phyloP scores from a whole-genome alignment of 2,888 invertebrate genomes.

The Drosophila rellima region DNA sequence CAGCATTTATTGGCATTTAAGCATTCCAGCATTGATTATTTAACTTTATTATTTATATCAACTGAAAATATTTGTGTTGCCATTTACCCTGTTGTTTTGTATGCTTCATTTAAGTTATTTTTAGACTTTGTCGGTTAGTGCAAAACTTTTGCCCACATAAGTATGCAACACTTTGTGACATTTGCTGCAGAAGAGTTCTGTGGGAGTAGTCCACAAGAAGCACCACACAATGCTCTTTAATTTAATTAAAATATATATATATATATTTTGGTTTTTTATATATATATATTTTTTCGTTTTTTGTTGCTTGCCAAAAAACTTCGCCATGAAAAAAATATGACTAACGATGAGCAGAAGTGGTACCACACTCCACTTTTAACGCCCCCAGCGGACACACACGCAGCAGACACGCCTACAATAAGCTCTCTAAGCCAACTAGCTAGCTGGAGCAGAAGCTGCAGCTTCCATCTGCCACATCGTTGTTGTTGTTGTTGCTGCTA shows the following conservation, averaged over 20 bases:
- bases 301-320: slow-evolving; percentile 59
- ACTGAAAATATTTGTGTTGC: neutral
- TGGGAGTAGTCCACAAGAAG: slow-evolving; percentile 23
- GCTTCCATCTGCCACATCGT: slow-evolving; percentile 47
- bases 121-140: slow-evolving; percentile 19
- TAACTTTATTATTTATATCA: neutral
- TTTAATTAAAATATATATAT: slow-evolving; percentile 71
- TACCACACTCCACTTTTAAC: slow-evolving; percentile 7
- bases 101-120: slow-evolving; percentile 13
- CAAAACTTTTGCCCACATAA: slow-evolving; percentile 55
- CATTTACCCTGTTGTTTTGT: neutral
- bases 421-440: slow-evolving; percentile 39
- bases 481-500: slow-evolving; percentile 10
- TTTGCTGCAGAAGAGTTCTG: slow-evolving; percentile 10
- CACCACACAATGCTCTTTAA: slow-evolving; percentile 62
- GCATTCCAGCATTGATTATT: neutral
- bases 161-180: slow-evolving; percentile 52
- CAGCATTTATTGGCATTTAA: neutral
- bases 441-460: slow-evolving; percentile 20
- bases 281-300: slow-evolving; percentile 23
- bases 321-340: slow-evolving; percentile 61
- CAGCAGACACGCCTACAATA: slow-evolving; percentile 56
- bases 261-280: slow-evolving; percentile 6
- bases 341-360: slow-evolving; percentile 73
- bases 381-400: slow-evolving; percentile 19